These are phyloP conservation scores for Leucoptera coffeella DNA, from an alignment of 2,888 invertebrate species.

Conservation along the genomic window DNA sequence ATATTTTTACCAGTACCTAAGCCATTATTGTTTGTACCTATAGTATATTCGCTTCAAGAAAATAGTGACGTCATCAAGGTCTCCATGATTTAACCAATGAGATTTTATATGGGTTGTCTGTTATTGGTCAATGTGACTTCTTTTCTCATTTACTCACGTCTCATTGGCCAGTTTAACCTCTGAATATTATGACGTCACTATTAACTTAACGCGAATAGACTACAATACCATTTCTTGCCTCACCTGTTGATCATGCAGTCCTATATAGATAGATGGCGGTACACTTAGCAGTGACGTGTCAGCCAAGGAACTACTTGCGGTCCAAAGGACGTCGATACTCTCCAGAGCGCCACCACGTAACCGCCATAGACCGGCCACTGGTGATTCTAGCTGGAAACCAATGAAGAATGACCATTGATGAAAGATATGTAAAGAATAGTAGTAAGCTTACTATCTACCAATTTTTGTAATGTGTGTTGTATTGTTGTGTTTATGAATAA, in stretches of 20 bases:
- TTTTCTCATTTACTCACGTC: neutral
- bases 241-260: slow-evolving; percentile 75
- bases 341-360: slow-evolving; percentile 60
- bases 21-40: too few species aligned
- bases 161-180: neutral
- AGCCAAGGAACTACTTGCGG: slow-evolving; percentile 26
- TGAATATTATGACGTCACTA: neutral
- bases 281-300: slow-evolving; percentile 13
- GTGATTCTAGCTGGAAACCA: slow-evolving; percentile 63
- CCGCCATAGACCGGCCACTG: slow-evolving; percentile 86
- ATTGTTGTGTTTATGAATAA: too few species aligned
- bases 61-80: too few species aligned
- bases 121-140: neutral
- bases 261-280: slow-evolving; percentile 73
- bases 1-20: too few species aligned
- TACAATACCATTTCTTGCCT: too few species aligned
- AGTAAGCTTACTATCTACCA: too few species aligned
- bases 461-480: too few species aligned
- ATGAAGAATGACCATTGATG: too few species aligned
- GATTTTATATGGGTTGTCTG: neutral
- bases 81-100: too few species aligned
- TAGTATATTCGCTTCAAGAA: too few species aligned
- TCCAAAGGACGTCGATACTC: slow-evolving; percentile 67
- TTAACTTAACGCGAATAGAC: too few species aligned
- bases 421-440: too few species aligned